Base-by-base conservation (phyloP, 2,888 invertebrate species). In the Papilio gigon region DNA sequence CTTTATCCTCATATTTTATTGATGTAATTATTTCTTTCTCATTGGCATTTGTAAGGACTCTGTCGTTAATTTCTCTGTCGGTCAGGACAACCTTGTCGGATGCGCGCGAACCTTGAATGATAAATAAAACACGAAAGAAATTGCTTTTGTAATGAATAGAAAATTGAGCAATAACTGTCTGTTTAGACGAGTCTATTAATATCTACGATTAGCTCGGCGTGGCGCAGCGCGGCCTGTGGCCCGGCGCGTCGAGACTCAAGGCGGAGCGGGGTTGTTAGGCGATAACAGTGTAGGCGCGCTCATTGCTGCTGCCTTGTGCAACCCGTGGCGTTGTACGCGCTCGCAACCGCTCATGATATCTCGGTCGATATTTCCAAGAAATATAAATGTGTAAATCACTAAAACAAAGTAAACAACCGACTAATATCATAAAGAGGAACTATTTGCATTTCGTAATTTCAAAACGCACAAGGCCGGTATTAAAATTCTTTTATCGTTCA, bases 51-150 rank as follows among this genome's bases (percentile, higher is more conserved):
- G 53, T 59, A 47, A 59, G 64, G 47, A 63, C 68, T 42, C 9
- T 25, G 11, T 17, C 35, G 27, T 37, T 37, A 35, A 50, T 50
- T 60, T 60, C 66, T 59, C 33, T 60, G 25, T 68, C 56, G 27
- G 4, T 50, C 35, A 47, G 68, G 63, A 64, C 67, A 69, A 74
- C 78, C 78, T 77, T 75, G 77, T 67, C 67, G 56, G 63, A 74
- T 73, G 74, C 75, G 71, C 50, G n/a, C 60, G 68, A 71, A 74
- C 78, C 76, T 77, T 77, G 76, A 73, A 75, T 75, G 71, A 65
- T 70, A 75, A 74, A 71, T 73, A 71, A 71, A 75, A 73, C 73
- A 68, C 72, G 73, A 77, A 76, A 74, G 73, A 77, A 73, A 73
- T 74, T 73, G 70, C 67, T 70, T 70, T 63, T 70, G 68, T 65